phyloP scores from a whole-genome alignment of 2,797 vertebrate species.

The Malacoraja senta region DNA sequence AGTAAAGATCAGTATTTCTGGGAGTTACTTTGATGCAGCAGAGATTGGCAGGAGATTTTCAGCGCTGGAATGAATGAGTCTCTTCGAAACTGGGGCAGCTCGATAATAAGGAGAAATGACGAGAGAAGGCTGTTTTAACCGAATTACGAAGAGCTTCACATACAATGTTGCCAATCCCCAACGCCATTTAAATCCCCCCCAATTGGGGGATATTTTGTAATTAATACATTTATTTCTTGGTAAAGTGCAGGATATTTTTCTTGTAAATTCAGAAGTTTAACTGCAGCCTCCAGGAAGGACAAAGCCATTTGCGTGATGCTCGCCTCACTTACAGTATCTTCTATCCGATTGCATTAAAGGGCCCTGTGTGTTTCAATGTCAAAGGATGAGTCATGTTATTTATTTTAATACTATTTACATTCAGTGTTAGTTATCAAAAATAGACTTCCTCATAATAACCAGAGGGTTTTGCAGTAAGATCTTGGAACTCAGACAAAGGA shows the following conservation, averaged over 20 bases:
- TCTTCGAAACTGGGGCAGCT: too few species aligned
- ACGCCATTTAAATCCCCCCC: neutral
- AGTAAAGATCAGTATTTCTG: too few species aligned
- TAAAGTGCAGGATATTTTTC: neutral
- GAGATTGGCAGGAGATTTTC: too few species aligned
- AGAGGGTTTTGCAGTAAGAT: neutral
- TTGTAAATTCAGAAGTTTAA: neutral
- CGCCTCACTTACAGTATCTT: neutral
- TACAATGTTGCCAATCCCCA: too few species aligned
- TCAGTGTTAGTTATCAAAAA: neutral
- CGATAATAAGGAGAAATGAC: too few species aligned
- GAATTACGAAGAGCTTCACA: too few species aligned
- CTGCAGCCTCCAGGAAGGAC: neutral
- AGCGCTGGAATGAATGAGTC: too few species aligned
- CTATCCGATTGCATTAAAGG: neutral
- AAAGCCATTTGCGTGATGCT: neutral
- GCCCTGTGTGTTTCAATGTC: neutral
- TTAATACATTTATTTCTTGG: neutral
- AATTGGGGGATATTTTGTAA: neutral
- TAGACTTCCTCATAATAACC: constrained; percentile 2
- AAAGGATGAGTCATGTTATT: constrained; percentile 15
- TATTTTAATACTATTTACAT: constrained; percentile 20
- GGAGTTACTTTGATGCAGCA: too few species aligned
- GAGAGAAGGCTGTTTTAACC: too few species aligned
- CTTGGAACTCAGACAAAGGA: neutral